These are phyloP conservation scores for Platalea minor DNA, from an alignment of 2,797 vertebrate genomes.

Conservation along the genomic window DNA sequence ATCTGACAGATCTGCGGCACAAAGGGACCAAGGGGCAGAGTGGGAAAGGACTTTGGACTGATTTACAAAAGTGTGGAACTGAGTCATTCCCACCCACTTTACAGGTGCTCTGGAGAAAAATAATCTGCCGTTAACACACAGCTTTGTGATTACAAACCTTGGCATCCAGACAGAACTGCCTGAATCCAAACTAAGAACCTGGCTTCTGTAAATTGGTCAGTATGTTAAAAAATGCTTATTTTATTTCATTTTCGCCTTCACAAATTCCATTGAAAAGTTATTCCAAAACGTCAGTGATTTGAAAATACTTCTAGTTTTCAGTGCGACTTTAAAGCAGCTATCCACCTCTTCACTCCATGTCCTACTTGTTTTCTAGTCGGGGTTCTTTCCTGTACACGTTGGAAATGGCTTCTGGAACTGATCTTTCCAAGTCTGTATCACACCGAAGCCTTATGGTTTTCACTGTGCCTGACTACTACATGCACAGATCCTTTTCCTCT, in stretches of 20 bases:
- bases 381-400: background rate
- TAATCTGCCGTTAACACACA: background rate
- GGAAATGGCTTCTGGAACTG: background rate
- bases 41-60: background rate
- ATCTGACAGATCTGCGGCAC: background rate
- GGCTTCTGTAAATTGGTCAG: background rate
- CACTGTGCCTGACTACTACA: background rate
- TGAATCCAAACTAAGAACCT: background rate
- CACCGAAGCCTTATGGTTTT: background rate
- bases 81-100: background rate
- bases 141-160: background rate
- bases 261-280: background rate
- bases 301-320: background rate
- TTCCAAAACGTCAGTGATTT: background rate
- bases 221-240: background rate
- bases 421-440: background rate
- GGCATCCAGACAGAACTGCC: background rate
- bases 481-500: background rate
- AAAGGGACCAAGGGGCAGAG: background rate
- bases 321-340: rapidly evolving
- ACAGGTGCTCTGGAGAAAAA: background rate
- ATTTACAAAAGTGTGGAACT: background rate
- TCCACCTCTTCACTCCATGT: background rate
- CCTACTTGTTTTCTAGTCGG: background rate
- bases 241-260: background rate